These are phyloP conservation scores for Eupithecia abbreviata DNA, from an alignment of 2,888 invertebrate species.

Conservation along the genomic window DNA sequence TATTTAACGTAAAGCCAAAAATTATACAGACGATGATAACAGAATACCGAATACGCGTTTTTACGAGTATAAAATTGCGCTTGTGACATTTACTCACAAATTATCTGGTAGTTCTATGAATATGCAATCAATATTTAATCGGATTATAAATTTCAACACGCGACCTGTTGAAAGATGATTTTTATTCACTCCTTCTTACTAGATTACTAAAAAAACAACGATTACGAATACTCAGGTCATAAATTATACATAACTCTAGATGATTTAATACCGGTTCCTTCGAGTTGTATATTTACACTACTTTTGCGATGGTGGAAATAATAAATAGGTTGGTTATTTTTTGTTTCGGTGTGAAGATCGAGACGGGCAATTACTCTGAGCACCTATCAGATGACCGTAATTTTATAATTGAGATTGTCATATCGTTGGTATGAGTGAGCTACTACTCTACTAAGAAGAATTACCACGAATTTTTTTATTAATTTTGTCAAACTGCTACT, in stretches of 20 bases:
- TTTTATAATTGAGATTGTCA: conserved; percentile 76
- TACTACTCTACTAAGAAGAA: not conserved
- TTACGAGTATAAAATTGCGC: conserved; percentile 48
- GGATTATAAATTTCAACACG: conserved; percentile 54
- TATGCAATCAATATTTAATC: conserved; percentile 57
- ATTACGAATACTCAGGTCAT: conserved; percentile 52
- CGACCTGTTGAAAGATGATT: conserved; percentile 56
- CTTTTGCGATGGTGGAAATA: conserved; percentile 63
- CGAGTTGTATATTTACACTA: conserved; percentile 72
- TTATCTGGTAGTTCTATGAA: conserved; percentile 53
- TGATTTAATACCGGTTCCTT: conserved; percentile 66
- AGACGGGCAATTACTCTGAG: conserved; percentile 68
- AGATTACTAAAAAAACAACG: conserved; percentile 48
- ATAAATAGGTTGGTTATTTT: conserved; percentile 71
- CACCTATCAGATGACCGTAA: conserved; percentile 69
- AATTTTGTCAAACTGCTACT: not conserved
- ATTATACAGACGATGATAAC: conserved; percentile 38
- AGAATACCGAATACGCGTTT: conserved; percentile 49
- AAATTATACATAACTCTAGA: conserved; percentile 58
- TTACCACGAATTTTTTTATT: not conserved
- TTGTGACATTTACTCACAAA: conserved; percentile 52
- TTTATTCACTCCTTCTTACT: conserved; percentile 53
- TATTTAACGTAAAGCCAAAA: conserved; percentile 39
- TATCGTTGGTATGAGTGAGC: conserved; percentile 42
- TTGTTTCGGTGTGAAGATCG: conserved; percentile 62